A percentile compares a stretch with the other conserved stretches of the same genome.
These are phyloP conservation scores for Rhinoptilus africanus DNA, from an alignment of 2,113 vertebrate genomes.

Conservation along the genomic window DNA sequence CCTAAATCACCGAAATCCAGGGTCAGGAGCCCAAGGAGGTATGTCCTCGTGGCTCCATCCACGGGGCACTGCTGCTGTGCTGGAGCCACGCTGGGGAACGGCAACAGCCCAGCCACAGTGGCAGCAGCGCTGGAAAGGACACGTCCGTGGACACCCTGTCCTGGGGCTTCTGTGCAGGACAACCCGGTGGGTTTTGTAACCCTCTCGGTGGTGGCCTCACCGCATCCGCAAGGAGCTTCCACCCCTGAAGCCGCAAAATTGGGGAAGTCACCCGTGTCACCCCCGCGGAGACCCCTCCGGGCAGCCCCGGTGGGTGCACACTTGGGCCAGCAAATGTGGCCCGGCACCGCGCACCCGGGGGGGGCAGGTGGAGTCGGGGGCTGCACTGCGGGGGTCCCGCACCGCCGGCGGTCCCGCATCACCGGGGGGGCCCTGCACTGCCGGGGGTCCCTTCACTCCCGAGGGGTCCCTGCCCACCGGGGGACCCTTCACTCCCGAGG, in stretches of 20 bases:
- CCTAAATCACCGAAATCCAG: too few relatives aligned
- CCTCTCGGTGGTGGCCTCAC: fast-evolving
- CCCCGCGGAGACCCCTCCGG: fast-evolving
- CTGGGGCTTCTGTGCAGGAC: fast-evolving
- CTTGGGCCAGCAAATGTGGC: fast-evolving
- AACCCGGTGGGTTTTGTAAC: fast-evolving
- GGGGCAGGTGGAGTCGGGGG: too few relatives aligned
- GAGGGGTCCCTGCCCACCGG: neutral
- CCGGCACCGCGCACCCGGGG: neutral
- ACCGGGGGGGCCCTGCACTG: too few relatives aligned
- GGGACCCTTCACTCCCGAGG: neutral
- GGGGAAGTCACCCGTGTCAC: neutral
- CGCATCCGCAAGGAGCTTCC: too few relatives aligned
- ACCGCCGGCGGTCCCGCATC: neutral
- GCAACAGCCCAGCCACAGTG: neutral
- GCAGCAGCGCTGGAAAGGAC: neutral
- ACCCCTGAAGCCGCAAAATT: fast-evolving
- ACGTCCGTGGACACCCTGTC: too few relatives aligned
- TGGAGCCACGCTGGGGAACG: fast-evolving
- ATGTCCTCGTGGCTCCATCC: fast-evolving
- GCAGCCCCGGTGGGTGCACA: fast-evolving
- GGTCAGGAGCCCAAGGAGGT: neutral
- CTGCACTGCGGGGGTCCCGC: neutral
- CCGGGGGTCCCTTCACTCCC: neutral
- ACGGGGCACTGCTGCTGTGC: fast-evolving